These are phyloP conservation scores for Scaptodrosophila latifasciaeformis DNA, from an alignment of 2,888 invertebrate species.

Conservation along the genomic window DNA sequence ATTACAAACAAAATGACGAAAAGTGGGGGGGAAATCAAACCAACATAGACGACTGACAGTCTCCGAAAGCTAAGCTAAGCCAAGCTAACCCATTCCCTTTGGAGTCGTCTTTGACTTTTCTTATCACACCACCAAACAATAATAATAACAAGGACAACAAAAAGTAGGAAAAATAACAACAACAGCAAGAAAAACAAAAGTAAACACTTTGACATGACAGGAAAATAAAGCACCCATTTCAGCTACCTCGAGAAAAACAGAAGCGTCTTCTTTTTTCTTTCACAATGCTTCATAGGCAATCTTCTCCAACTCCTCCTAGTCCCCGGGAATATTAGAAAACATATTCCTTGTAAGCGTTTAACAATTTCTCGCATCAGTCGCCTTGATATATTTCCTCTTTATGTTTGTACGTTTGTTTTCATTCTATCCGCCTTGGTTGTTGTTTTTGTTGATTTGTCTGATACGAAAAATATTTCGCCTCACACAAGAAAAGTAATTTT, in stretches of 20 bases:
- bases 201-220: constrained; percentile 61
- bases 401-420: background rate
- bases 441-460: constrained; percentile 37
- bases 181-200: constrained; percentile 28
- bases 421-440: background rate
- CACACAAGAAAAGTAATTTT: constrained; percentile 62
- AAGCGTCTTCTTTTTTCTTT: too few species aligned
- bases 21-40: constrained; percentile 33
- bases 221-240: constrained; percentile 24
- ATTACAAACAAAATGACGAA: constrained; percentile 48
- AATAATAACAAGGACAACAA: too few species aligned
- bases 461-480: constrained; percentile 15
- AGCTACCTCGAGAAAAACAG: too few species aligned
- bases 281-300: constrained; percentile 4
- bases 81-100: too few species aligned
- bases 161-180: too few species aligned
- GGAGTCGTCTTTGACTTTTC: too few species aligned
- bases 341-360: constrained; percentile 35
- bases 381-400: constrained; percentile 2
- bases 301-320: too few species aligned
- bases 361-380: constrained; percentile 46
- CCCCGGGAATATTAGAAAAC: background rate
- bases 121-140: too few species aligned
- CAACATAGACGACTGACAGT: too few species aligned
- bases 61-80: too few species aligned